Percentiles rank a stretch among this genome's conserved stretches.
These are phyloP conservation scores for Lasioglossum marginatum DNA, from an alignment of 2,888 invertebrate species.

Conservation along the genomic window DNA sequence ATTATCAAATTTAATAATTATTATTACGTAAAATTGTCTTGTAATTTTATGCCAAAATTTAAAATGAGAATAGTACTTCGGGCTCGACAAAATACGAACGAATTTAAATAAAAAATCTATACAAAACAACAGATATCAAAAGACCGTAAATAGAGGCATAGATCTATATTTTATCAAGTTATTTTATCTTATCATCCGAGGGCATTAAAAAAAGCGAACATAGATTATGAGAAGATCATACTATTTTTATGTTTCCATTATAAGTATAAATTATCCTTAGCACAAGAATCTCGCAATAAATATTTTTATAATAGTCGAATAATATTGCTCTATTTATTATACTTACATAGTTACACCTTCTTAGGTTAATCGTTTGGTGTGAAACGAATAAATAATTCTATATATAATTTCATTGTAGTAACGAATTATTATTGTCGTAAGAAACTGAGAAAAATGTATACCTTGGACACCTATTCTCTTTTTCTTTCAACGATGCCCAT, in stretches of 20 bases:
- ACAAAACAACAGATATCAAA: background rate
- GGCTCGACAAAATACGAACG: background rate
- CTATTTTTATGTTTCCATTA: background rate
- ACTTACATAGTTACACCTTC: background rate
- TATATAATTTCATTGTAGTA: background rate
- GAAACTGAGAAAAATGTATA: background rate
- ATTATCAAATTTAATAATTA: background rate
- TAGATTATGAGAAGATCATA: background rate
- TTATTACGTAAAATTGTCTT: background rate
- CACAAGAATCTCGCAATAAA: background rate
- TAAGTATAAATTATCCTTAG: background rate
- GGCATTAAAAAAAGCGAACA: background rate
- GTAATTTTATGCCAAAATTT: background rate
- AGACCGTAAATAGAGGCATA: background rate
- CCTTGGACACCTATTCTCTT: background rate
- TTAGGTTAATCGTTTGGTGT: background rate
- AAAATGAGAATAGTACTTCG: background rate
- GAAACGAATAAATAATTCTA: background rate
- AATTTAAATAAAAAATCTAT: background rate
- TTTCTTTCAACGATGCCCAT: background rate
- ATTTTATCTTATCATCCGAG: conserved; percentile 3
- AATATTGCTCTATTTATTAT: background rate
- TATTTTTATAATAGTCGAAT: background rate
- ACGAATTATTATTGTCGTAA: background rate
- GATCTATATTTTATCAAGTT: background rate